Evolutionary conservation across 1,140 invertebrate genomes (phyloP).

Genomic region (Bombus consobrinus): DNA sequence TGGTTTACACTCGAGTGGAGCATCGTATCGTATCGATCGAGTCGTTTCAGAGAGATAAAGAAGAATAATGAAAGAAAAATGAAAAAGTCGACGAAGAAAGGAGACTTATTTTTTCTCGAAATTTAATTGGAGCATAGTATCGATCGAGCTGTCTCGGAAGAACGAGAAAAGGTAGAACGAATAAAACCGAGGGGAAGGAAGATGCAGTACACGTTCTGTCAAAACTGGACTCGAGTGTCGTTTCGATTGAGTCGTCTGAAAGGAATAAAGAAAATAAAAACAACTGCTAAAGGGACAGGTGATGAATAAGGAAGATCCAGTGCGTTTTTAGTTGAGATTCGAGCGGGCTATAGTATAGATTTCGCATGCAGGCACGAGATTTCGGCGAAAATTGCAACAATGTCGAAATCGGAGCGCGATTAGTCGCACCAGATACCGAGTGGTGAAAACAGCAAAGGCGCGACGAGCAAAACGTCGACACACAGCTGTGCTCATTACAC

Average conservation of each 20-base stretch:
- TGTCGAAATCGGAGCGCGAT: slow-evolving; percentile 15
- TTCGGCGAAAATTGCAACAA: background rate
- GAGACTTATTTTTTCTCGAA: background rate
- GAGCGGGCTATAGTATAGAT: slow-evolving; percentile 39
- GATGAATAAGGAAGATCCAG: accelerated
- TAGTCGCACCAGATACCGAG: background rate
- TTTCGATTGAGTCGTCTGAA: background rate
- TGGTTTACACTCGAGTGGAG: too few species aligned
- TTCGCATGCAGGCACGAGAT: slow-evolving; percentile 14
- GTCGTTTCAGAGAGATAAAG: too few species aligned
- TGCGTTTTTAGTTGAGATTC: background rate
- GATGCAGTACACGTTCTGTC: too few species aligned
- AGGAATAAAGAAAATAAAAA: background rate
- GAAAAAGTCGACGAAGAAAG: background rate
- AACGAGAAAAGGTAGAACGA: accelerated
- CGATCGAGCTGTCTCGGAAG: background rate
- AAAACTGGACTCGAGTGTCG: background rate
- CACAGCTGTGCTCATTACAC: slow-evolving; percentile 19
- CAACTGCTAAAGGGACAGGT: too few species aligned
- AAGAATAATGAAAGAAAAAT: background rate
- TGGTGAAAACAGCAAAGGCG: background rate
- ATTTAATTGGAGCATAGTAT: background rate
- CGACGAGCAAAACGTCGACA: background rate
- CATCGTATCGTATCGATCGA: too few species aligned
- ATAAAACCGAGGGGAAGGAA: background rate